Evolutionary conservation across 2,113 vertebrate genomes (phyloP).

Genomic region (Accipiter virgatus): DNA sequence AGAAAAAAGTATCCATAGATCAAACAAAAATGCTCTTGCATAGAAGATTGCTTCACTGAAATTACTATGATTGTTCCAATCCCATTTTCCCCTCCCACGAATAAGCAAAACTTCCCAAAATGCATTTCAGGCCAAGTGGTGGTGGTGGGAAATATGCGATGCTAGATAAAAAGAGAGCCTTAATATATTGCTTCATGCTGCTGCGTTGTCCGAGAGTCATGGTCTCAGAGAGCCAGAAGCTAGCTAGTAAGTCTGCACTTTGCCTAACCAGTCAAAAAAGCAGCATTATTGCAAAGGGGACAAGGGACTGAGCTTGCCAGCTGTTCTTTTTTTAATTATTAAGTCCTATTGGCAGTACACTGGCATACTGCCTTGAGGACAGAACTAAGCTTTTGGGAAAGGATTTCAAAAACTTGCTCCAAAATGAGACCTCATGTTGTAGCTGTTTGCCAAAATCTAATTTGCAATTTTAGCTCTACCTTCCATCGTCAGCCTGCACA

Average conservation of each 20-base stretch:
- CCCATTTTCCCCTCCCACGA: background rate
- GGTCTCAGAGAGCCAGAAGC: background rate
- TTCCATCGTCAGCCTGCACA: background rate
- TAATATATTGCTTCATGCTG: background rate
- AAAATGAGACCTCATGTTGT: background rate
- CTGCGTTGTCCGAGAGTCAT: background rate
- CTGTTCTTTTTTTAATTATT: background rate
- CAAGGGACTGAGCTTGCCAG: background rate
- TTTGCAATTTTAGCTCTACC: constrained; percentile 14
- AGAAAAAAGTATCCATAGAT: background rate
- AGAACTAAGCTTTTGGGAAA: background rate
- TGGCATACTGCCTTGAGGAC: background rate
- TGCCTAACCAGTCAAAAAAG: background rate
- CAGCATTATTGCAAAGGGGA: background rate
- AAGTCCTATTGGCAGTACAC: background rate
- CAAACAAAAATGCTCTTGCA: background rate
- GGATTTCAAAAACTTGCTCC: background rate
- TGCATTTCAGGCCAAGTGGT: background rate
- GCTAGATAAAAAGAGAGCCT: background rate
- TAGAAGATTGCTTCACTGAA: background rate
- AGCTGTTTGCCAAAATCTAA: background rate
- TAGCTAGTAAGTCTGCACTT: background rate
- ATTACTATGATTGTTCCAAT: background rate
- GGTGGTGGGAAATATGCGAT: background rate
- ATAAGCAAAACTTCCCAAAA: background rate